A percentile compares a stretch with the other conserved stretches of the same genome.
These are phyloP conservation scores for Drosophila willistoni DNA, from an alignment of 1,140 invertebrate species.

Conservation along the genomic window DNA sequence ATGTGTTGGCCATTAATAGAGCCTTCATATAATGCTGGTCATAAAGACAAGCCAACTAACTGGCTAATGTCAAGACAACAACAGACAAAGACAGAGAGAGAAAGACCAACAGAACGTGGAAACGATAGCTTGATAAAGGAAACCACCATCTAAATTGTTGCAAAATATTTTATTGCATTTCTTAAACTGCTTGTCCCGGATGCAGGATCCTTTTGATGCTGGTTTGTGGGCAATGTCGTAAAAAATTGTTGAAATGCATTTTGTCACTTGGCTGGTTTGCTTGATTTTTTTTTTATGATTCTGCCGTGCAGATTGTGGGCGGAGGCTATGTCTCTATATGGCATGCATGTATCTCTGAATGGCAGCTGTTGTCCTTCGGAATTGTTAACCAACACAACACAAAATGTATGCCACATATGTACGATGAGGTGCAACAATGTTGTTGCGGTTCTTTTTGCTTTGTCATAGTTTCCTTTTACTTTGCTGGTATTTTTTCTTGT, in stretches of 20 bases:
- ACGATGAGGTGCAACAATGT: constrained; percentile 37
- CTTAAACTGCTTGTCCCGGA: constrained; percentile 32
- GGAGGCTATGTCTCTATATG: not conserved
- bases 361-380: constrained; percentile 32
- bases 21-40: constrained; percentile 43
- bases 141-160: constrained; percentile 60
- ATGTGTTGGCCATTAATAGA: constrained; percentile 49
- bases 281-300: constrained; percentile 54
- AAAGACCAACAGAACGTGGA: too few relatives aligned
- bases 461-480: constrained; percentile 16
- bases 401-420: constrained; percentile 31
- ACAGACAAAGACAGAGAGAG: not conserved
- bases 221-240: constrained; percentile 38
- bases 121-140: constrained; percentile 5
- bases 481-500: not conserved
- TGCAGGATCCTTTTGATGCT: too few relatives aligned
- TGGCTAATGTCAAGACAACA: constrained; percentile 40
- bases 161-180: constrained; percentile 64
- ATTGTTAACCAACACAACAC: constrained; percentile 15
- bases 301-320: constrained; percentile 4
- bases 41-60: constrained; percentile 52
- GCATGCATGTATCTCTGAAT: not conserved
- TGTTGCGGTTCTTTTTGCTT: constrained; percentile 34
- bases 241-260: constrained; percentile 62
- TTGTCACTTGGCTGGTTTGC: constrained; percentile 51